Conservation (phyloP, 2,888 invertebrate genomes). For the Leptarthrus brevirostris region DNA sequence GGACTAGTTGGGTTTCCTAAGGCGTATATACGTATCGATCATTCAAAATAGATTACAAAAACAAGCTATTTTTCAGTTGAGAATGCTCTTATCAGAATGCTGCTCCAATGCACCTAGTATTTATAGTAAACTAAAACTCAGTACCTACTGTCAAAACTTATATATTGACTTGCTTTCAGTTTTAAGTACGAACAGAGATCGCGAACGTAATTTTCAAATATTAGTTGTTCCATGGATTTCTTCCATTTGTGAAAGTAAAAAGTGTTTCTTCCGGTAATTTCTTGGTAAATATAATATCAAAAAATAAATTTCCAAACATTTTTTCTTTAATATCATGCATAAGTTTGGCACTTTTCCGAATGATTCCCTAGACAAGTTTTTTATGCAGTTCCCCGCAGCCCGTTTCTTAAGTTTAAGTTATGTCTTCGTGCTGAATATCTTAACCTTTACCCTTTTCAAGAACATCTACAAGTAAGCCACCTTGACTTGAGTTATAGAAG, state of each 20-base stretch:
- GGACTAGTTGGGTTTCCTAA: no score
- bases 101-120: no score
- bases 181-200: no score
- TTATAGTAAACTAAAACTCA: no score
- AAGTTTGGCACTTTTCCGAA: not conserved
- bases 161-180: no score
- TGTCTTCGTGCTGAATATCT: conserved; percentile 5
- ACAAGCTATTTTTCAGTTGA: no score
- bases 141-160: no score
- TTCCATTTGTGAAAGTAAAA: conserved; percentile 65
- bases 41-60: no score
- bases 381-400: not conserved
- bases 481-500: conserved; percentile 9
- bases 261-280: not conserved
- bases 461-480: conserved; percentile 13
- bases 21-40: no score
- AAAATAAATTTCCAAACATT: not conserved
- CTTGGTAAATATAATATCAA: not conserved
- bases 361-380: not conserved
- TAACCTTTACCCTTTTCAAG: conserved; percentile 27
- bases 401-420: not conserved
- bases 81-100: no score
- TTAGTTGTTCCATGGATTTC: conserved; percentile 87
- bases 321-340: not conserved
- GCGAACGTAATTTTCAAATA: no score